Evolutionary conservation across 2,888 invertebrate species (phyloP), one percentile per base, ranked within the genome.

Genomic region (Stomorhina lunata): DNA sequence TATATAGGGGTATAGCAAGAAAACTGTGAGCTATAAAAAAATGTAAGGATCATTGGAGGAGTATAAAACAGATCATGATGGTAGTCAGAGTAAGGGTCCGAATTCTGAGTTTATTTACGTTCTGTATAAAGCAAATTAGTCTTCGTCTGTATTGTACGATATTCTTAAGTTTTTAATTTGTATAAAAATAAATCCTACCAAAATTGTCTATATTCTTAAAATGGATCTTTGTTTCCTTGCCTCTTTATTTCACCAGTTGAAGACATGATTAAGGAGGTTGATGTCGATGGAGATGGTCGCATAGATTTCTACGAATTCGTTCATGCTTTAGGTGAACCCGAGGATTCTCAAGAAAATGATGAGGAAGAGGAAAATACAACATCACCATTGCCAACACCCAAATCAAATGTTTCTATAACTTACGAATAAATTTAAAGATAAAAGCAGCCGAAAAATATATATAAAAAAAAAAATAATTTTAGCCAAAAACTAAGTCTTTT

Each of bases 191-290:
- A n/a, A n/a, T n/a, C n/a, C n/a, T n/a, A n/a, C n/a, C n/a, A n/a
- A n/a, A n/a, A n/a, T n/a, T n/a, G n/a, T n/a, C n/a, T n/a, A n/a
- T n/a, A n/a, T n/a, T n/a, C n/a, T n/a, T n/a, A n/a, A n/a, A n/a
- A n/a, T n/a, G n/a, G n/a, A n/a, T n/a, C n/a, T 25, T 7, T n/a
- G 6, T 15, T 17, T 10, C 66, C 4, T 37, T 45, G 29, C 17
- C 22, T 27, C n/a, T 5, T 15, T 15, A 43, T 43, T 43, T 43
- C 6, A 43, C 43, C 40, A 97, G 97, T 98, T 91, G 97, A 98
- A 91, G 97, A 98, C 89, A 98, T 98, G 97, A 98, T 98, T 88
- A 97, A 97, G 89, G 98, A 98, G 92, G 98, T 98, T 6, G 98
- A 98, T 89, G 96, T 97, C 1, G 97, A 98, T 89, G 97, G 98